Evolutionary conservation across 2,797 vertebrate species (phyloP).

Genomic region (Octomys mimax): DNA sequence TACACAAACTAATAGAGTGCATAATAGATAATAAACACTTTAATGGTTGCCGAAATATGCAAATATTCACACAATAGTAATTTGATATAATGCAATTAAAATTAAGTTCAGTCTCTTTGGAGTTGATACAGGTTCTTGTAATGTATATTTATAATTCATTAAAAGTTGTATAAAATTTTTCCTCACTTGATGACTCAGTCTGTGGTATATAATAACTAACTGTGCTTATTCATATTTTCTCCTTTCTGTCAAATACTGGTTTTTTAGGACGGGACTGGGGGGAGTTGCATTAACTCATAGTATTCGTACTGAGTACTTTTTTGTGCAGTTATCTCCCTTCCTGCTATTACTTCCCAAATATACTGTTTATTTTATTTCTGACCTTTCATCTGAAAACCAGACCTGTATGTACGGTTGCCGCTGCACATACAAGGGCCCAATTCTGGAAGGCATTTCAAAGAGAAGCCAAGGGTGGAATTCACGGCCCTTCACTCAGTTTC

Average conservation of each 20-base stretch:
- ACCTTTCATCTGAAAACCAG: not conserved
- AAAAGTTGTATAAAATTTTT: constrained; percentile 1
- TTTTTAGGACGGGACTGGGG: not conserved
- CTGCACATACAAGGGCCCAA: not conserved
- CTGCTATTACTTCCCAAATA: not conserved
- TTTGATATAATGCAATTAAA: constrained; percentile 65
- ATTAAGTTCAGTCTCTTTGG: constrained; percentile 44
- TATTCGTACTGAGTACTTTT: not conserved
- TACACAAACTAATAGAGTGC: not conserved
- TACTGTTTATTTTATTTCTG: not conserved
- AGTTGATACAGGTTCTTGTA: constrained; percentile 11
- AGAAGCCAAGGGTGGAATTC: not conserved
- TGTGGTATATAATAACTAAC: not conserved
- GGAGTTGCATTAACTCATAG: not conserved
- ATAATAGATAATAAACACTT: constrained; percentile 33
- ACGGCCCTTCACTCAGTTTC: not conserved
- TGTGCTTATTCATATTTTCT: constrained; percentile 24
- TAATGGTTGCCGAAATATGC: constrained; percentile 41
- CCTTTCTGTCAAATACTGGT: not conserved
- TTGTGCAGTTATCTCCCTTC: not conserved
- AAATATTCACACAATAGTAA: constrained; percentile 32
- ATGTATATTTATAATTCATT: constrained; percentile 54
- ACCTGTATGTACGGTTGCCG: not conserved
- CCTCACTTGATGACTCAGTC: not conserved
- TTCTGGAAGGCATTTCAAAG: not conserved